Evolutionary conservation across 2,113 vertebrate species (phyloP), one percentile per base, ranked within the genome.

Genomic region (Sakesphorus luctuosus): DNA sequence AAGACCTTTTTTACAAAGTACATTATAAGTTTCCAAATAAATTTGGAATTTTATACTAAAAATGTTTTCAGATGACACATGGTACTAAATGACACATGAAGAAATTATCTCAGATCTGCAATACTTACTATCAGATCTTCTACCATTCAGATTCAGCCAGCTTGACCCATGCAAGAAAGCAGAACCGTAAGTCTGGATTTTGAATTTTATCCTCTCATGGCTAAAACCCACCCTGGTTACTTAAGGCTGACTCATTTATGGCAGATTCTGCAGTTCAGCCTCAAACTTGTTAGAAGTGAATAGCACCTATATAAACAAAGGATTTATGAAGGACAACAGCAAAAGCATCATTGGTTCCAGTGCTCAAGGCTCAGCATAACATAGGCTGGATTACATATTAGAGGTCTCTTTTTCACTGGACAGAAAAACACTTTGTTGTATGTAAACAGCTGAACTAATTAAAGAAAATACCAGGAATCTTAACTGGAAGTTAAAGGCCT

Each of bases 401-500:
- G 43, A 93, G 19, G 46, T 83, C 47, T 88, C 76, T 71, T 82
- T 87, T 90, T 90, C 89, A 83, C 7, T 71, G 78, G 76, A 52
- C 25, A 97, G 84, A 55, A 97, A 87, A 89, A 87, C 68, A 6
- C 25, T 71, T 96, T 72, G 97, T 97, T 95, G 69, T 95, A 87
- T 95, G 95, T 96, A 96, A 96, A 94, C 73, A 85, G 78, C 44
- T 97, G 96, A 97, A 66, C 89, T 95, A 88, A 91, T 85, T 69
- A 59, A 87, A 71, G 53, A 89, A 93, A 93, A 83, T 93, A 94
- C 58, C 78, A 90, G 28, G 66, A 93, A 96, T 96, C 96, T 96
- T 56, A 97, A 90, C 92, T 94, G 90, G 95, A 87, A 93, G 69
- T 83, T 97, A 61, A 90, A 91, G 80, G 50, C 93, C 87, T 49